Evolutionary conservation across 64 coral and sea anemone species (phyloP).

Genomic region (Pachyseris speciosa): DNA sequence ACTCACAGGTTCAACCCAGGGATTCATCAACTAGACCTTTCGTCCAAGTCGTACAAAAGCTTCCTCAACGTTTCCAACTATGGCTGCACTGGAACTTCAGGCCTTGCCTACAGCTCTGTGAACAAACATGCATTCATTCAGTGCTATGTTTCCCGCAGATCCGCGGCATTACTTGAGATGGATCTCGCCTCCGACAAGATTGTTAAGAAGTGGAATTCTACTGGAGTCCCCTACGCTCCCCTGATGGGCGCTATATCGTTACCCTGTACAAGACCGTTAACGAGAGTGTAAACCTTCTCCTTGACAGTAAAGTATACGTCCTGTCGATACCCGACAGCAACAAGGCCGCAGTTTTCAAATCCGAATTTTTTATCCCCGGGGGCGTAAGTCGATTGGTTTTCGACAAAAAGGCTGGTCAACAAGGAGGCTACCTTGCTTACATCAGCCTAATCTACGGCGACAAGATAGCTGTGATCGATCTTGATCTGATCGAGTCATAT

Average conservation of each 20-base stretch:
- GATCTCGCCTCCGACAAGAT: background rate
- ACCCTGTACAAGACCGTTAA: slow-evolving; percentile 26
- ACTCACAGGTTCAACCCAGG: slow-evolving; percentile 55
- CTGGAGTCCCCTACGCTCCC: slow-evolving; percentile 18
- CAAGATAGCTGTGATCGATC: slow-evolving; percentile 57
- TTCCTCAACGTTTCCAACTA: slow-evolving; percentile 32
- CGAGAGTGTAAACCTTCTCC: background rate
- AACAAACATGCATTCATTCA: slow-evolving; percentile 40
- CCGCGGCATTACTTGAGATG: background rate
- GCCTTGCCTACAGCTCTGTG: slow-evolving; percentile 40
- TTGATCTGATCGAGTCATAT: background rate
- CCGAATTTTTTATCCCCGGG: slow-evolving; percentile 1
- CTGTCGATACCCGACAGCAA: background rate
- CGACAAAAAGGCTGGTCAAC: background rate
- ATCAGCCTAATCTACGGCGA: slow-evolving; percentile 37
- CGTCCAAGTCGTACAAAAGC: slow-evolving; percentile 14
- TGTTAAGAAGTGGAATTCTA: background rate
- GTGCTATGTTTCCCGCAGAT: background rate
- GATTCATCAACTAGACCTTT: slow-evolving; percentile 24
- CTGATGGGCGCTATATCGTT: slow-evolving; percentile 36
- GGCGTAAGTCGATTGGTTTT: slow-evolving; percentile 31
- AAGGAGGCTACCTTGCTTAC: background rate
- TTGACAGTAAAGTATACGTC: background rate
- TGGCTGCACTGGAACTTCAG: slow-evolving; percentile 37
- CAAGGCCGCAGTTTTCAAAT: background rate